Conservation (phyloP, 2,113 vertebrate genomes). For the Alethe diademata region DNA sequence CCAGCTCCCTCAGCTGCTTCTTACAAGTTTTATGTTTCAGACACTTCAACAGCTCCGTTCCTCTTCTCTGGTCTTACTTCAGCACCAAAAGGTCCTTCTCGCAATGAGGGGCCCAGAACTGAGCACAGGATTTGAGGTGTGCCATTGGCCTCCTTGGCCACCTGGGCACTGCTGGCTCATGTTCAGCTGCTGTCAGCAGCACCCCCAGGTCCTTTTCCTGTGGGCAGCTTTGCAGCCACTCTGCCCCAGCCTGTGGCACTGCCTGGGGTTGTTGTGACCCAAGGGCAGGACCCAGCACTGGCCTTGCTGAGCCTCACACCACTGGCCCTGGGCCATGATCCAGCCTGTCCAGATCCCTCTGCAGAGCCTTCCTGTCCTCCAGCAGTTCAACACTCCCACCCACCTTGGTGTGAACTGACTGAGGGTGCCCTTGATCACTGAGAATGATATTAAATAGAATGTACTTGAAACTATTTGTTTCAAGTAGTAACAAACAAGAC, state of each 20-base stretch:
- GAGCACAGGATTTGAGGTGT: background rate
- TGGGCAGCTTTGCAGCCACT: background rate
- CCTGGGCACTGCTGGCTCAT: background rate
- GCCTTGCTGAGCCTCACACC: too few relatives aligned
- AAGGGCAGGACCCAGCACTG: too few relatives aligned
- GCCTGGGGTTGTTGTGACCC: too few relatives aligned
- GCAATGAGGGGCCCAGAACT: background rate
- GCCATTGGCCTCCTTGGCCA: background rate
- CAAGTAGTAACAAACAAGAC: background rate
- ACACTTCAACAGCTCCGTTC: background rate
- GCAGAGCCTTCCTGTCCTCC: background rate
- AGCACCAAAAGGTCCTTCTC: background rate
- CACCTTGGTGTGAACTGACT: background rate
- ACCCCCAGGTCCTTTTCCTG: background rate
- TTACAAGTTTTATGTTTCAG: background rate
- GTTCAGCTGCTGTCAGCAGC: background rate
- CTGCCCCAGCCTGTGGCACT: too few relatives aligned
- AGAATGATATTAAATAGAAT: background rate
- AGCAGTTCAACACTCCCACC: background rate
- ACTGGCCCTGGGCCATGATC: accelerated
- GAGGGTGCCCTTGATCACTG: background rate
- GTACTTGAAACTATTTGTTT: background rate
- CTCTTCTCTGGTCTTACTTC: background rate
- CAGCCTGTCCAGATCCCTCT: background rate
- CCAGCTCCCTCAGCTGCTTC: background rate